Base-by-base conservation (phyloP, 2,888 invertebrate genomes). In the Apodemia zela region DNA sequence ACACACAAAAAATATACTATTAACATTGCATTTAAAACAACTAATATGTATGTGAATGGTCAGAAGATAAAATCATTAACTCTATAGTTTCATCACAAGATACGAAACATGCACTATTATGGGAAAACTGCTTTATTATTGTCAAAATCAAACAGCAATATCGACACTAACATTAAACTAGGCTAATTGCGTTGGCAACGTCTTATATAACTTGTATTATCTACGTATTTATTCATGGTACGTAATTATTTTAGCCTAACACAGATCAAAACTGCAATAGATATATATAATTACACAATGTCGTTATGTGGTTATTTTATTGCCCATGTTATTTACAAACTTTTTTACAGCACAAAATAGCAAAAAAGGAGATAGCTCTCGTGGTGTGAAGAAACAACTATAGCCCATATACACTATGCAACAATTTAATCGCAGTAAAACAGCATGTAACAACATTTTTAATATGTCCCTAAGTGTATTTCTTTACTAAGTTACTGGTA, bases 101-200 rank as follows among this genome's bases (percentile, higher is more conserved):
- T 15, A 25, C 25, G 15, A 25, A 54, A 54, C 15, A 54, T 21
- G 18, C 29, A 54, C 25, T 54, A 7, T 54, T 54, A 54, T 54
- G 54, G 54, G 25, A 54, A 54, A 54, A 29, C 54, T 54, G 25
- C 29, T 54, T 54, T 29, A 54, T 54, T 54, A 54, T 54, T 54
- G 29, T 54, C 54, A 13, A 54, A 54, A 54, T 25, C 54, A 54
- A 25, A 54, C 2, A 15, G 15, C 18, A 13, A 54, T 54, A 54
- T 54, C 54, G 15, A 54, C n/a, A 54, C 29, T 15, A 54, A 25
- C 25, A 29, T 54, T 13, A 29, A 54, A 54, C 54, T 54, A 29
- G 54, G 54, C 54, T 54, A 54, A 54, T 54, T 15, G 25, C 54
- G 29, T 54, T 54, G n/a, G 15, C 54, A 54, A 54, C 25, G 25